These are phyloP conservation scores for Thunnus albacares DNA, from an alignment of 2,797 vertebrate species.

Conservation along the genomic window DNA sequence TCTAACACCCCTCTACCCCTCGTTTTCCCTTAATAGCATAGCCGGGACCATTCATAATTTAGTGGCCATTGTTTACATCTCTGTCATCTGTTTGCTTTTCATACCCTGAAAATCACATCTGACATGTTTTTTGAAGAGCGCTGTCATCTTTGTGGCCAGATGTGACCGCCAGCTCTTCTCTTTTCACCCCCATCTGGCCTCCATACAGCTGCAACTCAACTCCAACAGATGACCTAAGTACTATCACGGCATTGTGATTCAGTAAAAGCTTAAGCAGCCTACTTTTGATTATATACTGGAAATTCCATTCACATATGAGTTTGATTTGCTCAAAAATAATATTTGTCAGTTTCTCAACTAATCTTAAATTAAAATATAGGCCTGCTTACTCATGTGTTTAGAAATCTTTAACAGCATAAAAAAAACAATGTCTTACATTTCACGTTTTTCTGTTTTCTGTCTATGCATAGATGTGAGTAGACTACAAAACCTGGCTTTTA, in stretches of 20 bases:
- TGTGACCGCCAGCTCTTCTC: conserved; percentile 42
- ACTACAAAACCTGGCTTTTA: no score
- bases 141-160: conserved; percentile 42
- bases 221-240: conserved; percentile 22
- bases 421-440: background rate
- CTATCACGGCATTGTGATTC: conserved; percentile 12
- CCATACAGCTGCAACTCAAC: conserved; percentile 17
- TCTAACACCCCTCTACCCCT: background rate
- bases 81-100: conserved; percentile 61
- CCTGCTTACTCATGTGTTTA: background rate
- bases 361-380: background rate
- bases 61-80: conserved; percentile 67
- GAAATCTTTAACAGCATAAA: background rate
- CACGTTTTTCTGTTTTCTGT: no score
- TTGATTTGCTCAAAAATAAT: no score
- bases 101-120: conserved; percentile 51
- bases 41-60: conserved; percentile 69
- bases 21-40: conserved; percentile 37
- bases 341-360: background rate
- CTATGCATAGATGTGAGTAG: no score
- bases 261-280: background rate
- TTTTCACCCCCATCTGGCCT: conserved; percentile 33
- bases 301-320: no score
- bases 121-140: conserved; percentile 67
- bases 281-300: no score